Percentiles rank a stretch among this genome's conserved stretches.
Conservation (phyloP, 2,797 vertebrate species). For the Monodelphis domestica region DNA sequence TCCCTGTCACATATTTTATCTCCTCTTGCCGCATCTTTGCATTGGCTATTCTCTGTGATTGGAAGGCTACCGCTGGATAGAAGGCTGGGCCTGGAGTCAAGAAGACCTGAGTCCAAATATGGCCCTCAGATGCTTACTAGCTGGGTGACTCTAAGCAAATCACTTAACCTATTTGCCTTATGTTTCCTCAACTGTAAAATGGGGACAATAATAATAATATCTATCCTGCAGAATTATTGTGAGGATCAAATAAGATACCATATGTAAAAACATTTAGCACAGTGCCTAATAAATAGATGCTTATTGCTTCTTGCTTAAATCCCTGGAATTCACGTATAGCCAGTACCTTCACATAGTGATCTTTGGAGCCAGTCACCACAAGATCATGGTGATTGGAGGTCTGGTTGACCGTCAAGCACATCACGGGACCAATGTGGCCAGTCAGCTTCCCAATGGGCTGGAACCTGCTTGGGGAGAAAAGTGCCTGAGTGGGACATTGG, state of each 20-base stretch:
- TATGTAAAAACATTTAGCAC: neutral
- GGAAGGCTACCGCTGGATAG: neutral
- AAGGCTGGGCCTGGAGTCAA: neutral
- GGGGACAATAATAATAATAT: neutral
- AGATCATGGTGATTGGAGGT: constrained; percentile 93
- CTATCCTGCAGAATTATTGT: neutral
- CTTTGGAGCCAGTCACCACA: constrained; percentile 98
- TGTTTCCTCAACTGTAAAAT: neutral
- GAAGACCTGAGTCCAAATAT: neutral
- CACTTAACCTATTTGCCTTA: neutral
- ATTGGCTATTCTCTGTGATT: neutral
- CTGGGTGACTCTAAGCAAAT: neutral
- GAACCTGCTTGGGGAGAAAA: constrained; percentile 85
- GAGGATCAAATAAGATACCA: neutral
- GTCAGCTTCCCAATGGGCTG: constrained; percentile 94
- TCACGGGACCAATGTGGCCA: constrained; percentile 96
- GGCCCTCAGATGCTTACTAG: neutral
- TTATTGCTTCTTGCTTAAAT: neutral
- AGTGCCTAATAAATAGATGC: neutral
- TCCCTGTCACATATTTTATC: neutral
- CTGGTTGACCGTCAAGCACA: constrained; percentile 96
- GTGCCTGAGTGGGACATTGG: accelerated
- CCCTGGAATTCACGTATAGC: neutral
- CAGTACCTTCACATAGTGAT: constrained; percentile 96
- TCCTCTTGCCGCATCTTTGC: neutral